Percentiles rank a stretch among this genome's conserved stretches.
These are phyloP conservation scores for Dendrocopos noguchii DNA, from an alignment of 2,113 vertebrate species.

Conservation along the genomic window DNA sequence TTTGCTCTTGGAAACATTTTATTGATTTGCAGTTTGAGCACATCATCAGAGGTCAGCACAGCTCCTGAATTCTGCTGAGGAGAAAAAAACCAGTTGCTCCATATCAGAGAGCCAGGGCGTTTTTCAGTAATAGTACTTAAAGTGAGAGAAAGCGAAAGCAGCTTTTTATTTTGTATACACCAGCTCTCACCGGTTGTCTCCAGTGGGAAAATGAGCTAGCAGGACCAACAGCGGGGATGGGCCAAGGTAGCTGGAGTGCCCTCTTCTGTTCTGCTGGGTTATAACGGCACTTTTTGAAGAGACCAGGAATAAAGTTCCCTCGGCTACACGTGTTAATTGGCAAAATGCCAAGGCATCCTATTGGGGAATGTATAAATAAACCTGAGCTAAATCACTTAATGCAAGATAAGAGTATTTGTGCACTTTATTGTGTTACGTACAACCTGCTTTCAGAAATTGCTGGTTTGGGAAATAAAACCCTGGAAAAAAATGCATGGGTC, in stretches of 20 bases:
- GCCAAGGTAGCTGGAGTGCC: not conserved
- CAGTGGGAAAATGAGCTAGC: not conserved
- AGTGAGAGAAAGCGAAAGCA: not conserved
- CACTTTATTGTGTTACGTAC: not conserved
- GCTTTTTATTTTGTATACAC: rapidly evolving
- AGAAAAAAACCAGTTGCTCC: not conserved
- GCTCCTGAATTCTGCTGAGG: not conserved
- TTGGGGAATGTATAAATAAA: not conserved
- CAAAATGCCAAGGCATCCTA: not conserved
- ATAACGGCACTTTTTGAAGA: not conserved
- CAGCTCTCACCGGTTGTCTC: rapidly evolving
- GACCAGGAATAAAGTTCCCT: too few species aligned
- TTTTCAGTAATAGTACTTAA: not conserved
- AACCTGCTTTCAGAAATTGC: not conserved
- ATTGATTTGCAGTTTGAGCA: not conserved
- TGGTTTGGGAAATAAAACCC: not conserved
- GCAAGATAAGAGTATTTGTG: not conserved
- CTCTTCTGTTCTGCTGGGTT: not conserved
- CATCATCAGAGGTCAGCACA: rapidly evolving
- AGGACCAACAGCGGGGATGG: not conserved
- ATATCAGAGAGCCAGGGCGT: not conserved
- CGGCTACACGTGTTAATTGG: not conserved
- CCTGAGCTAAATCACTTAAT: not conserved
- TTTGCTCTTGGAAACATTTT: not conserved
- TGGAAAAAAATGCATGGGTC: not conserved